These are phyloP conservation scores for Caenorhabditis sp. DNA, from an alignment of 2,888 invertebrate species.

Conservation along the genomic window DNA sequence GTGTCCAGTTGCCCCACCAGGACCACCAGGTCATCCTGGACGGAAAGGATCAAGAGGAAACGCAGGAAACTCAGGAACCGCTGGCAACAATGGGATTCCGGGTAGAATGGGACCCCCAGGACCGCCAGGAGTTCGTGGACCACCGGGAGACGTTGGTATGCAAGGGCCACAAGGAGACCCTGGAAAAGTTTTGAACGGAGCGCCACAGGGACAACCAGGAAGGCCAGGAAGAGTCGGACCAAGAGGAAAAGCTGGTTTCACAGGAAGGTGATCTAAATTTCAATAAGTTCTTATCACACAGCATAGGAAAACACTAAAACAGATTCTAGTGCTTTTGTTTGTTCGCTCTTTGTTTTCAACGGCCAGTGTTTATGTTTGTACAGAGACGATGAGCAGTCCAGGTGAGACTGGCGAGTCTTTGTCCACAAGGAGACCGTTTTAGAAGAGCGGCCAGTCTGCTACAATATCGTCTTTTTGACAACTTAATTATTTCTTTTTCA, in stretches of 20 bases:
- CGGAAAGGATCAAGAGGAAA: slow-evolving; percentile 71
- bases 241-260: slow-evolving; percentile 66
- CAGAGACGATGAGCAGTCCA: not conserved
- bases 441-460: no score
- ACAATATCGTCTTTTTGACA: no score
- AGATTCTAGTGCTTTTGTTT: not conserved
- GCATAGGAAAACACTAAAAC: not conserved
- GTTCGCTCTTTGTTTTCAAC: slow-evolving; percentile 12
- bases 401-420: not conserved
- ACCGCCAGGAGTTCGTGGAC: slow-evolving; percentile 73
- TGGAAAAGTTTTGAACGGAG: slow-evolving; percentile 72
- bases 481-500: no score
- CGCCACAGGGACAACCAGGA: slow-evolving; percentile 71
- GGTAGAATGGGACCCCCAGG: slow-evolving; percentile 75
- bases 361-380: not conserved
- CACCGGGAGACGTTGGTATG: slow-evolving; percentile 72
- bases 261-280: slow-evolving; percentile 65
- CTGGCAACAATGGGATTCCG: slow-evolving; percentile 66
- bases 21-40: slow-evolving; percentile 75
- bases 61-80: slow-evolving; percentile 66
- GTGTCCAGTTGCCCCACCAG: slow-evolving; percentile 72
- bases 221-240: slow-evolving; percentile 59
- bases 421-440: not conserved
- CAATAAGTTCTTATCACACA: not conserved
- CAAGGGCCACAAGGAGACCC: slow-evolving; percentile 74